Percentiles rank a stretch among this genome's conserved stretches.
phyloP scores from a whole-genome alignment of 2,888 invertebrate genomes.

The Petrolisthes manimaculis region DNA sequence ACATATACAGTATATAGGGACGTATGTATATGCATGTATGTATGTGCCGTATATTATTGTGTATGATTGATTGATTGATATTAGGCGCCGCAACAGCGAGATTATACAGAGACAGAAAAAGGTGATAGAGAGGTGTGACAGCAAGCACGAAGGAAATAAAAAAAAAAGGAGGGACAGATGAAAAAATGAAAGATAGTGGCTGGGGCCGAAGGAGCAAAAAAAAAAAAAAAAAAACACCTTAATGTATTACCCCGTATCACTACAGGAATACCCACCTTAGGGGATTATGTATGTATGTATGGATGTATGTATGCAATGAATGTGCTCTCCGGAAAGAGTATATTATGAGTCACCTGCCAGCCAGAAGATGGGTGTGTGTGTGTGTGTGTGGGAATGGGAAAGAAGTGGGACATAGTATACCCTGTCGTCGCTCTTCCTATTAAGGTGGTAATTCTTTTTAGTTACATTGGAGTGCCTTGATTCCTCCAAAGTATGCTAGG shows the following conservation, averaged over 20 bases:
- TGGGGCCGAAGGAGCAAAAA: no score
- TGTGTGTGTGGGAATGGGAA: not conserved
- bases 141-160: no score
- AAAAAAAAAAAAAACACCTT: not conserved
- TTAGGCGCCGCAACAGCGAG: no score
- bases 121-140: no score
- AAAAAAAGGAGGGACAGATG: no score
- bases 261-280: not conserved
- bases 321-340: not conserved
- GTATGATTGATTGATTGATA: no score
- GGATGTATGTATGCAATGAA: conserved; percentile 12
- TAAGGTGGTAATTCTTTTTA: not conserved
- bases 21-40: no score
- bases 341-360: not conserved
- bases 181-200: no score
- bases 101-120: no score
- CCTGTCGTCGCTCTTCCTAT: not conserved
- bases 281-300: conserved; percentile 3
- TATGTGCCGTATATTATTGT: no score
- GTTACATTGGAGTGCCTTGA: not conserved
- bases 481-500: not conserved
- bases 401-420: not conserved
- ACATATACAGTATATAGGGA: no score
- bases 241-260: no score
- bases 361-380: not conserved